A percentile compares a stretch with the other conserved stretches of the same genome.
Evolutionary conservation across 2,113 vertebrate species (phyloP).

Genomic region (Atlantisia rogersi): DNA sequence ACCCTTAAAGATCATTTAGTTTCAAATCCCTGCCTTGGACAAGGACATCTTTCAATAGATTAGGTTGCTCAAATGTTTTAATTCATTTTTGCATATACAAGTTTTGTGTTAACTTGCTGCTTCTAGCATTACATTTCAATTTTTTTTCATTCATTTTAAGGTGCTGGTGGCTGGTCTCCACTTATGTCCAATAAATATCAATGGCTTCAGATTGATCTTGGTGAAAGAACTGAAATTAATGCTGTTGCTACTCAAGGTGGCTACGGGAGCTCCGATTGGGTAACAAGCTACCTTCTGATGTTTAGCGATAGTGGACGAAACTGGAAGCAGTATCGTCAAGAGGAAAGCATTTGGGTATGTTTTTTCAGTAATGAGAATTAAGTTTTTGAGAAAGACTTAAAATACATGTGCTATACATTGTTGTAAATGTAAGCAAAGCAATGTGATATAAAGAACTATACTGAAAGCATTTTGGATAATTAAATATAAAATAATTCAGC

Average conservation of each 20-base stretch:
- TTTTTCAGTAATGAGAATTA: neutral
- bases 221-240: conserved; percentile 85
- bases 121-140: neutral
- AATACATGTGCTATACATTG: neutral
- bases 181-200: conserved; percentile 87
- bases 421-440: neutral
- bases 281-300: conserved; percentile 89
- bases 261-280: conserved; percentile 93
- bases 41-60: neutral
- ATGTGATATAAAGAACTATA: neutral
- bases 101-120: neutral
- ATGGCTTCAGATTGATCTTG: conserved; percentile 92
- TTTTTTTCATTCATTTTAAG: conserved; percentile 68
- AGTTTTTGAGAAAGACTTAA: neutral
- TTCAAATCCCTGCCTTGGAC: neutral
- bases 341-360: conserved; percentile 91
- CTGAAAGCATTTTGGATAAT: neutral
- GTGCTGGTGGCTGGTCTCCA: conserved; percentile 95
- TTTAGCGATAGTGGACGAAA: conserved; percentile 91
- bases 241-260: conserved; percentile 91
- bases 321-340: conserved; percentile 91
- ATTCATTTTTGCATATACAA: neutral
- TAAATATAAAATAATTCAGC: neutral
- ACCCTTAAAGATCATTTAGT: neutral
- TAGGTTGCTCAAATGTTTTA: neutral